Percentiles rank a stretch among this genome's conserved stretches.
These are phyloP conservation scores for Maniola hyperantus DNA, from an alignment of 2,888 invertebrate genomes.

Conservation along the genomic window DNA sequence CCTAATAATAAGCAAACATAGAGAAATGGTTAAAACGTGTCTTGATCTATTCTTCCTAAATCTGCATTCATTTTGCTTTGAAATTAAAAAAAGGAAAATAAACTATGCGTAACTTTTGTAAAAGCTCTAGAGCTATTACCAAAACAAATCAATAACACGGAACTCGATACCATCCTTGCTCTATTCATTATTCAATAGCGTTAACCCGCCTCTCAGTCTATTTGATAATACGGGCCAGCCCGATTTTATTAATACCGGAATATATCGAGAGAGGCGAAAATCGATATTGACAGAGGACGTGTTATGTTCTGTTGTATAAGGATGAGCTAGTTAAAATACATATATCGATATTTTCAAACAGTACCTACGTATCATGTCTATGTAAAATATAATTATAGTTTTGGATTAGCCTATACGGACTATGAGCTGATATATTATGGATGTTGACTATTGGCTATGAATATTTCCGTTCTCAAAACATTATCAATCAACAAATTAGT, in stretches of 20 bases:
- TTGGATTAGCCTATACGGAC: too few relatives aligned
- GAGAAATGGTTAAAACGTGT: too few relatives aligned
- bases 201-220: conserved; percentile 50
- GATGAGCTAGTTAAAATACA: neutral
- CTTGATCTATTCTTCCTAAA: too few relatives aligned
- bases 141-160: conserved; percentile 44
- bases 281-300: conserved; percentile 45
- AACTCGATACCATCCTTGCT: conserved; percentile 56
- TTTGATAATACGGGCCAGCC: conserved; percentile 42
- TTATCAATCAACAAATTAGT: too few relatives aligned
- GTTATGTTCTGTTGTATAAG: conserved; percentile 39
- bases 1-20: too few relatives aligned
- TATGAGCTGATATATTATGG: too few relatives aligned
- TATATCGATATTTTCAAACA: neutral
- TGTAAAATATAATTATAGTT: too few relatives aligned
- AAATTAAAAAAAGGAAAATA: conserved; percentile 19
- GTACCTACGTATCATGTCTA: neutral
- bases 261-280: conserved; percentile 33
- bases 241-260: conserved; percentile 40
- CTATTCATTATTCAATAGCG: conserved; percentile 72
- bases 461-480: too few relatives aligned
- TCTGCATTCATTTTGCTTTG: neutral
- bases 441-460: too few relatives aligned
- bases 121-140: conserved; percentile 19
- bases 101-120: conserved; percentile 21